Conservation (phyloP, 2,113 vertebrate species). For the Melanostigma gelatinosum region DNA sequence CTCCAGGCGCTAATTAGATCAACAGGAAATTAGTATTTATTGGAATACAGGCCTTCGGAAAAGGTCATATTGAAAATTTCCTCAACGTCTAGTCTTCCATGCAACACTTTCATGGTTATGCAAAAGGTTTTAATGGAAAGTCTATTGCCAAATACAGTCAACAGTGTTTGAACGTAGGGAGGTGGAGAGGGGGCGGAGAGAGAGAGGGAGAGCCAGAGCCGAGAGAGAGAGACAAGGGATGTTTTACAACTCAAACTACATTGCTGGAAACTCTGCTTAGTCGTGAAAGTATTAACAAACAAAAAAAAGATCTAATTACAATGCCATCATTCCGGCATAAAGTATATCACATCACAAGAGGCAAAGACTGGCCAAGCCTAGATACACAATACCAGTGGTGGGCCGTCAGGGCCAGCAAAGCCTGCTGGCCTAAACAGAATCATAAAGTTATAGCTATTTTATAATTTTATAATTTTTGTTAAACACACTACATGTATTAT, state of each 20-base stretch:
- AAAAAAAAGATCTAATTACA: neutral
- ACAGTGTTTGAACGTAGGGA: constrained; percentile 32
- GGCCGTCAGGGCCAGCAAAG: no score
- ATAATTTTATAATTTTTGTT: no score
- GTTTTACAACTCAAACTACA: neutral
- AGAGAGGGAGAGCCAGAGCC: neutral
- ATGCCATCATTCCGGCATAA: neutral
- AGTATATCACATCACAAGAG: neutral
- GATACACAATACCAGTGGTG: neutral
- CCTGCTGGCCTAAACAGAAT: no score
- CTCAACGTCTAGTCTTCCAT: constrained; percentile 63
- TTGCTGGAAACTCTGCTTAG: neutral
- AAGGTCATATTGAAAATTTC: constrained; percentile 78
- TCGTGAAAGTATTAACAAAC: neutral
- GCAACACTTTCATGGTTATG: constrained; percentile 56
- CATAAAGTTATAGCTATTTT: no score
- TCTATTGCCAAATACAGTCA: constrained; percentile 54
- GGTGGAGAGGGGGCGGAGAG: neutral
- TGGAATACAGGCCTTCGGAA: constrained; percentile 72
- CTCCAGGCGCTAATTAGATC: constrained; percentile 76
- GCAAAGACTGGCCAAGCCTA: neutral
- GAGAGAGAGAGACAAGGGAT: neutral
- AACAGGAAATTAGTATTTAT: constrained; percentile 79
- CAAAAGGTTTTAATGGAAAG: constrained; percentile 62
- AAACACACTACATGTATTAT: no score